These are phyloP conservation scores for Sebastiscus albofasciatus DNA, from an alignment of 2,797 vertebrate species.

Conservation along the genomic window DNA sequence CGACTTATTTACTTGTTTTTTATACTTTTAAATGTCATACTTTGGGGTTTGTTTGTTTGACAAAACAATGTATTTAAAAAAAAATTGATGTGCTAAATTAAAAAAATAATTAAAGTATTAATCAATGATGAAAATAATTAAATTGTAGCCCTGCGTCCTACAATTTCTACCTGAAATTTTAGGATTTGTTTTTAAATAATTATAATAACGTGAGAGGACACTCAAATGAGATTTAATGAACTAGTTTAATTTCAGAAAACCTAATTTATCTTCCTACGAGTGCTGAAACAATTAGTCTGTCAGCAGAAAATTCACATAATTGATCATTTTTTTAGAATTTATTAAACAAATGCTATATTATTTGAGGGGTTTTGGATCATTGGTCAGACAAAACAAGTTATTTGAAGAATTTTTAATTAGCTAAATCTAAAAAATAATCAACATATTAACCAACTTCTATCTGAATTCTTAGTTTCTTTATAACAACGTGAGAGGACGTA, in stretches of 20 bases:
- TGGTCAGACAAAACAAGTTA: background rate
- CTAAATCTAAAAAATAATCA: background rate
- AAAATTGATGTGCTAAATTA: no score
- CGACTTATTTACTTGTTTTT: no score
- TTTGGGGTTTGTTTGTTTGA: no score
- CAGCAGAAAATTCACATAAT: background rate
- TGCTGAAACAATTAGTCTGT: fast-evolving
- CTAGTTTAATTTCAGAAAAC: background rate
- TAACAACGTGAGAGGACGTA: background rate
- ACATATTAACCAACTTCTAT: background rate
- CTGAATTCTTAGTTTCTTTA: background rate
- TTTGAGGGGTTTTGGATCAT: background rate
- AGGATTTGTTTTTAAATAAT: no score
- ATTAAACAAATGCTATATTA: background rate
- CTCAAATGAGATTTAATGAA: background rate
- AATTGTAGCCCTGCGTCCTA: no score
- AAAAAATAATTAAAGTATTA: no score
- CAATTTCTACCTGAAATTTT: no score
- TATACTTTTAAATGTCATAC: no score
- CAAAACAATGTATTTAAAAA: no score
- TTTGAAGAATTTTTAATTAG: background rate
- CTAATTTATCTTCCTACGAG: background rate
- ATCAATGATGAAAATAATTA: no score
- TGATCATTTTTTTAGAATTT: background rate
- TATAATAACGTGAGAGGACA: no score